Percentiles rank a stretch among this genome's conserved stretches.
Conservation (phyloP, 2,113 vertebrate genomes). For the Microcebus griseorufus region DNA sequence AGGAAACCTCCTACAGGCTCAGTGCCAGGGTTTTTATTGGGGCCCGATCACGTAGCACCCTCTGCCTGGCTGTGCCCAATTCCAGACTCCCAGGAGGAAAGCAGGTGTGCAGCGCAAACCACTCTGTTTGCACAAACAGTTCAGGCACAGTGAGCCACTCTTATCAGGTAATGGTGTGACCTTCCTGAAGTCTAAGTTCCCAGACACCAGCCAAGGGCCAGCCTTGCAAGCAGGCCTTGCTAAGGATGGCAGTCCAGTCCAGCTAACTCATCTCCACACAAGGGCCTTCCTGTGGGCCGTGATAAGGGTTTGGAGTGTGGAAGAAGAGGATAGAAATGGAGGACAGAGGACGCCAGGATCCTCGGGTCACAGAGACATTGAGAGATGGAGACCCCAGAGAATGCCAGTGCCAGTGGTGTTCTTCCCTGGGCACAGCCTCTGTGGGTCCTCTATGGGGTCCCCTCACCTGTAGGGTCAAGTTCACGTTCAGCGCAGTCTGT, state of each 20-base stretch:
- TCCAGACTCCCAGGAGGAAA: neutral
- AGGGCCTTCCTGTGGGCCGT: rapidly evolving
- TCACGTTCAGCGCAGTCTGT: neutral
- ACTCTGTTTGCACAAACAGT: neutral
- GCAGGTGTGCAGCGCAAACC: neutral
- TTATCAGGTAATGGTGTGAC: neutral
- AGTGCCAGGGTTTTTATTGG: neutral
- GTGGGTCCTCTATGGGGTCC: neutral
- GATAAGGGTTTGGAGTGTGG: neutral
- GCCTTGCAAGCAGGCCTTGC: neutral
- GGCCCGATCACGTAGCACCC: neutral
- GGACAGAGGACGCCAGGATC: neutral
- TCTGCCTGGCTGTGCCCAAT: neutral
- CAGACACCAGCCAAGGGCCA: neutral
- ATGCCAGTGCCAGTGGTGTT: neutral
- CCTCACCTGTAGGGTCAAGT: neutral
- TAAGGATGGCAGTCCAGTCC: neutral
- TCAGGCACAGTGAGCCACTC: neutral
- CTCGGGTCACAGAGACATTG: neutral
- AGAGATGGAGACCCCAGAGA: neutral
- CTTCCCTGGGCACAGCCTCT: neutral
- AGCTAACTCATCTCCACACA: neutral
- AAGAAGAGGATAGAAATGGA: neutral
- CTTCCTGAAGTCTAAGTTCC: neutral
- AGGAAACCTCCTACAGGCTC: neutral